Conservation (phyloP, 2,888 invertebrate species). For the Thymelicus sylvestris region DNA sequence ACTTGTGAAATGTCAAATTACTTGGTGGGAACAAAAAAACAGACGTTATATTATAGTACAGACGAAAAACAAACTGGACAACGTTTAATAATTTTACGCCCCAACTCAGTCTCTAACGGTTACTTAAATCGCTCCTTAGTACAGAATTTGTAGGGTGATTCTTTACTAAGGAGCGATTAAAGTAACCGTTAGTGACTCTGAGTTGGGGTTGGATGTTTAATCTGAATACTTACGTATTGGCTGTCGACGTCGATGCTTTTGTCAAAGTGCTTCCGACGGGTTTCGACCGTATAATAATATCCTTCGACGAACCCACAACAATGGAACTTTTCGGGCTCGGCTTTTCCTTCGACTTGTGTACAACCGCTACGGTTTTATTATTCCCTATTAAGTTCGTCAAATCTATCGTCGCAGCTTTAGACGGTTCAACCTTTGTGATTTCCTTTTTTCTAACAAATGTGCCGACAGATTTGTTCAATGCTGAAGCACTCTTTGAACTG, state of each 20-base stretch:
- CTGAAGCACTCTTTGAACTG: background rate
- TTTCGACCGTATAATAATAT: constrained; percentile 45
- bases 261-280: background rate
- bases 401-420: background rate
- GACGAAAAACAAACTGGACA: too few species aligned
- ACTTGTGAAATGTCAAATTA: too few species aligned
- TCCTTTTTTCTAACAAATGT: background rate
- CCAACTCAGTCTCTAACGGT: too few species aligned
- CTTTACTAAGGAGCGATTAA: too few species aligned
- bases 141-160: too few species aligned
- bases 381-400: background rate
- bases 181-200: too few species aligned
- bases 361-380: background rate
- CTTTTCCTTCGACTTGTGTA: background rate
- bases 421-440: background rate
- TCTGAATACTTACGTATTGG: constrained; percentile 10
- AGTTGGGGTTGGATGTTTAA: too few species aligned
- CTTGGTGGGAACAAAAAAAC: too few species aligned
- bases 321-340: background rate
- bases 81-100: background rate
- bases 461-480: background rate
- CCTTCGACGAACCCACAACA: constrained; percentile 52
- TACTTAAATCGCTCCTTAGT: too few species aligned
- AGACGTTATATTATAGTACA: too few species aligned
- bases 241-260: constrained; percentile 4